Evolutionary conservation across 2,888 invertebrate species (phyloP), one percentile per base, ranked within the genome.

Genomic region (Zhengitettix transpicula): DNA sequence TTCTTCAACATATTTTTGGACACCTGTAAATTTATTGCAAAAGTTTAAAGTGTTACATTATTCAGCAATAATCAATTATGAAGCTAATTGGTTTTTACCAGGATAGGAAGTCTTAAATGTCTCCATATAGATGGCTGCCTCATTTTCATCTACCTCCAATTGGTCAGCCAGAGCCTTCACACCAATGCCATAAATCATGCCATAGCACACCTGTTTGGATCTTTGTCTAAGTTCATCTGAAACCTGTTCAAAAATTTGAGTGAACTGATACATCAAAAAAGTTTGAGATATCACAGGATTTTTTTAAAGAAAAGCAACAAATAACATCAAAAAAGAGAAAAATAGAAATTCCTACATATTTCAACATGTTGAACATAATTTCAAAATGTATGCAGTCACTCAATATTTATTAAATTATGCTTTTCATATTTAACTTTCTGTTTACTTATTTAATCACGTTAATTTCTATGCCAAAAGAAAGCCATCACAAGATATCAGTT

Each of bases 171-270:
- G 75, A 0, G 89, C 81, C 68, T 82, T 87, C 61, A 82, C 78
- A 2, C 97, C 94, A 86, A 98, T 98, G 10, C 98, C 99, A 72
- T 99, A 99, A 60, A 99, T 86, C 68, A 99, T 92, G 9, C 94
- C 97, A 73, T 98, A 98, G 71, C 94, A 94, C 42, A 97, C 81
- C 74, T 93, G 85, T 73, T 96, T 95, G 8, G 94, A 88, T 68
- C 87, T 85, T 68, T 93, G 89, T 55, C 97, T 79, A 66, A 90
- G 78, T 60, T 81, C 80, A 60, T 85, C 82, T 51, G 85, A 84
- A 0, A 97, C 85, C 80, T 84, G 66, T 52, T n/a, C 5, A 44
- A 10, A 44, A 15, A n/a, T 56, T n/a, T 41, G 17, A 40, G 5
- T 17, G 14, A 17, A 17, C 40, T 15, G n/a, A 15, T 2, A 28